Evolutionary conservation across 2,888 invertebrate genomes (phyloP).

Genomic region (Acanthopleura granulata): DNA sequence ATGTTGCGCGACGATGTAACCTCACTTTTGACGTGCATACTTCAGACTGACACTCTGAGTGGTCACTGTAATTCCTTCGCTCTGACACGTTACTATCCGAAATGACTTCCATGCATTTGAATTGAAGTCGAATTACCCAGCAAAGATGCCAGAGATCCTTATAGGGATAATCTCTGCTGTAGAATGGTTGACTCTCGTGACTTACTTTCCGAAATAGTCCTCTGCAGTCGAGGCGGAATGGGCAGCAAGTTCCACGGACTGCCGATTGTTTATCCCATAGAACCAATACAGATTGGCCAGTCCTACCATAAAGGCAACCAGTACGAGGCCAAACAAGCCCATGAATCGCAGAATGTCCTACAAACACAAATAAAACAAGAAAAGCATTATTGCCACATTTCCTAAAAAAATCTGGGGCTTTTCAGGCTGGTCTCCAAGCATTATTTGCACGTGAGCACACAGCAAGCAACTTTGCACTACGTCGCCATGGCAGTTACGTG

Average conservation of each 20-base stretch:
- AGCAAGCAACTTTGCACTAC: too few relatives aligned
- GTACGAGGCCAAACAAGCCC: slow-evolving; percentile 15
- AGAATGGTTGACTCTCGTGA: background rate
- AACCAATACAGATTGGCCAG: slow-evolving; percentile 19
- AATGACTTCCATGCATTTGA: too few relatives aligned
- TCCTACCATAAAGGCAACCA: slow-evolving; percentile 9
- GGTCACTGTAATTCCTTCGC: too few relatives aligned
- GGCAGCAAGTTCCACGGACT: background rate
- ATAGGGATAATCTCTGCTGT: background rate
- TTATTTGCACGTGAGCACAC: too few relatives aligned
- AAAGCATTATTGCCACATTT: background rate
- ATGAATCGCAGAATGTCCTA: slow-evolving; percentile 15
- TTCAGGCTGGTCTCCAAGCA: too few relatives aligned
- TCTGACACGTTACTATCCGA: too few relatives aligned
- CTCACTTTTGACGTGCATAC: too few relatives aligned
- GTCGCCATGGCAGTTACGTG: too few relatives aligned
- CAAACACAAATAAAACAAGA: background rate
- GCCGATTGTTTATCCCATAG: background rate
- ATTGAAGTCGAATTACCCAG: too few relatives aligned
- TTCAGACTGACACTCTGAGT: too few relatives aligned
- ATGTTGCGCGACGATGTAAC: too few relatives aligned
- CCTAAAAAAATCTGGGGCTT: background rate
- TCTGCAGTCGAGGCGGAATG: background rate
- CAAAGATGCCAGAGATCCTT: too few relatives aligned
- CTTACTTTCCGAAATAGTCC: slow-evolving; percentile 9